Evolutionary conservation across 2,888 invertebrate species (phyloP).

Genomic region (Mimachlamys varia): DNA sequence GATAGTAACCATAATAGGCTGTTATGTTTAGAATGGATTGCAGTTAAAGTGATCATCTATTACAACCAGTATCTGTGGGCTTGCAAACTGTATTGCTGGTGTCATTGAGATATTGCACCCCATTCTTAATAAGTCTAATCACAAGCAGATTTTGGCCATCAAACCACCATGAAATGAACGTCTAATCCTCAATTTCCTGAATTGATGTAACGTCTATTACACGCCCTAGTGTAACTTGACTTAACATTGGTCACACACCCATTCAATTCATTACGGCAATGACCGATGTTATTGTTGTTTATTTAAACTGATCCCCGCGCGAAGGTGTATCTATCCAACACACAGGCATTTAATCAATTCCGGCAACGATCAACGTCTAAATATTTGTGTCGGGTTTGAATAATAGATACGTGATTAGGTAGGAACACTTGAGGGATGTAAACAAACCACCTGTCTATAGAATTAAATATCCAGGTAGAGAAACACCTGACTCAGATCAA

Average conservation of each 20-base stretch:
- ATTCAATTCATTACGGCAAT: not conserved
- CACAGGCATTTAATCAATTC: constrained; percentile 20
- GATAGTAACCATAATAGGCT: too few species aligned
- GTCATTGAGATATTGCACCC: too few species aligned
- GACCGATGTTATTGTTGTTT: not conserved
- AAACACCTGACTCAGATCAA: not conserved
- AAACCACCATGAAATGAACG: not conserved
- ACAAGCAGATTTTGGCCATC: not conserved
- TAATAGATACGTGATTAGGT: constrained; percentile 9
- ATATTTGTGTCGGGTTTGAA: constrained; percentile 7
- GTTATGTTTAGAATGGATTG: too few species aligned
- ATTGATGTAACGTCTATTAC: not conserved
- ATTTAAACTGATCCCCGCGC: not conserved
- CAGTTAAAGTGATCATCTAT: too few species aligned
- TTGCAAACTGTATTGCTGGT: too few species aligned
- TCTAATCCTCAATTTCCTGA: not conserved
- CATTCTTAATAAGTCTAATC: not conserved
- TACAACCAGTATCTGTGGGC: too few species aligned
- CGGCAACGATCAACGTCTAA: not conserved
- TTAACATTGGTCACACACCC: not conserved
- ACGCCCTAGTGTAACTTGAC: not conserved
- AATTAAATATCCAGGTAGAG: not conserved
- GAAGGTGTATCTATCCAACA: not conserved
- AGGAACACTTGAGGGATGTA: not conserved
- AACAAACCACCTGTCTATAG: not conserved